A percentile compares a stretch with the other conserved stretches of the same genome.
phyloP scores from a whole-genome alignment of 2,888 invertebrate species.

The Urechis unicinctus region DNA sequence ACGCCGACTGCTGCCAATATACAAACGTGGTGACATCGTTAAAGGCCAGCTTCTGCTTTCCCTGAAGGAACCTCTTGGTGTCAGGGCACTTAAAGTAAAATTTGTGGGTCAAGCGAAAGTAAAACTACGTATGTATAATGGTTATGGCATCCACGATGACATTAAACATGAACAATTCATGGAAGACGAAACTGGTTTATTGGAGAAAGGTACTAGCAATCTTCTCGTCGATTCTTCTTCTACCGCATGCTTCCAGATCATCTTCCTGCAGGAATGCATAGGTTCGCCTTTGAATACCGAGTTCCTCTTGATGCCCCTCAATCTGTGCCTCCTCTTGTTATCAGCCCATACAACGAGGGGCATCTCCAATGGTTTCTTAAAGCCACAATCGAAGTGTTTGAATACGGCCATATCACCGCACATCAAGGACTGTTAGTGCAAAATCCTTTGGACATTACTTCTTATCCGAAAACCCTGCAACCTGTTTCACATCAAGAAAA shows the following conservation, averaged over 20 bases:
- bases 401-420: background rate
- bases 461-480: background rate
- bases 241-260: too few relatives aligned
- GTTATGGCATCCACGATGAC: background rate
- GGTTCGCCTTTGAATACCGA: background rate
- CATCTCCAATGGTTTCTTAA: constrained; percentile 1
- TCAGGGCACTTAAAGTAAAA: background rate
- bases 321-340: background rate
- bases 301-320: background rate
- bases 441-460: background rate
- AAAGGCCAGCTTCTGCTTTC: constrained; percentile 1
- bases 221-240: background rate
- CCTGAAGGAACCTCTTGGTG: background rate
- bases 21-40: constrained; percentile 4
- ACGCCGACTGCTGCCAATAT: constrained; percentile 2
- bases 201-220: background rate
- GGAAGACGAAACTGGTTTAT: background rate
- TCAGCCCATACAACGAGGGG: background rate
- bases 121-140: background rate
- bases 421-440: background rate
- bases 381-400: constrained; percentile 1
- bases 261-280: constrained; percentile 1
- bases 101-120: constrained; percentile 3
- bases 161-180: background rate
- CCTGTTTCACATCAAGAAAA: background rate